A percentile compares a stretch with the other conserved stretches of the same genome.
phyloP scores from a whole-genome alignment of 1,140 invertebrate genomes.

The Nasonia giraulti region DNA sequence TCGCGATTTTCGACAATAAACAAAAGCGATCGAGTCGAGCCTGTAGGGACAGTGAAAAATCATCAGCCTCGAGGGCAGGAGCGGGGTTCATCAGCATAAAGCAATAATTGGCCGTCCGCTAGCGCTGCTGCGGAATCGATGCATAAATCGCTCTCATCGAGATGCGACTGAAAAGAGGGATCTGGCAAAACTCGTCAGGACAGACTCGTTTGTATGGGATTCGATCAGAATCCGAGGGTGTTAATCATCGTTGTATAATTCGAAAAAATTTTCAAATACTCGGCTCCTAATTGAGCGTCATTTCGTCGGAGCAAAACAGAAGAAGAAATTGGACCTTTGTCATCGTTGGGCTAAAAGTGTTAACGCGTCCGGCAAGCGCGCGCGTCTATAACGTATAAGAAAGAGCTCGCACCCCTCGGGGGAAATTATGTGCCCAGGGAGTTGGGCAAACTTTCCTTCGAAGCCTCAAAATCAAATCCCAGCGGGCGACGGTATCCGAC shows the following conservation, averaged over 20 bases:
- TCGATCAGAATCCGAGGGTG: neutral
- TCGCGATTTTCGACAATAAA: neutral
- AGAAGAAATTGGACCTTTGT: slow-evolving; percentile 69
- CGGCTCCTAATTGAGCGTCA: neutral
- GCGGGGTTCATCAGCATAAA: neutral
- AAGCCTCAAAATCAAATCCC: slow-evolving; percentile 16
- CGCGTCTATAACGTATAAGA: slow-evolving; percentile 34
- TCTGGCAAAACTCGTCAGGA: neutral
- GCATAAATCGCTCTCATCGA: slow-evolving; percentile 10
- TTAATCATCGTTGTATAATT: neutral
- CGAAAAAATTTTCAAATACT: neutral
- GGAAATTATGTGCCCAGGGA: slow-evolving; percentile 64
- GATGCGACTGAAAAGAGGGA: neutral
- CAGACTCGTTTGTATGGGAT: slow-evolving; percentile 22
- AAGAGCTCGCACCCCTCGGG: slow-evolving; percentile 67
- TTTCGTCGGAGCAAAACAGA: slow-evolving; percentile 29
- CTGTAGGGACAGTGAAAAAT: neutral
- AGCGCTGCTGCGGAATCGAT: neutral
- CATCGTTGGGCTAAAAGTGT: slow-evolving; percentile 57
- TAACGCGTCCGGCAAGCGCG: slow-evolving; percentile 61
- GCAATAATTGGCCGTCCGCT: neutral
- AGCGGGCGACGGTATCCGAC: slow-evolving; percentile 18
- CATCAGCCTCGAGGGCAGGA: neutral
- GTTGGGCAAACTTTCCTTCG: slow-evolving; percentile 27
- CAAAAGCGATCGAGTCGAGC: neutral